These are phyloP conservation scores for Erinaceus europaeus DNA, from an alignment of 2,113 vertebrate species.

Conservation along the genomic window DNA sequence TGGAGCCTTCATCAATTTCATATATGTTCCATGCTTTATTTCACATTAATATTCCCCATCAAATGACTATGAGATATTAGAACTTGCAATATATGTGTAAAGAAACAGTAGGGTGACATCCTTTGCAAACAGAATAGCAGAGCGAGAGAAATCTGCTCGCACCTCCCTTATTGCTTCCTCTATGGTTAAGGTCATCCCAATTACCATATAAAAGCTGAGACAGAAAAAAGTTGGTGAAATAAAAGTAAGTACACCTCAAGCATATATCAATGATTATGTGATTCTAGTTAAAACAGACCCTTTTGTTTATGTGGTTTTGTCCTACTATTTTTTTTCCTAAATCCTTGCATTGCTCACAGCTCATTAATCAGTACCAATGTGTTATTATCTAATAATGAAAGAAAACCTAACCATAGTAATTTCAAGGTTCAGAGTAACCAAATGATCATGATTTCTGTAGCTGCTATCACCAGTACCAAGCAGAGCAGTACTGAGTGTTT, in stretches of 20 bases:
- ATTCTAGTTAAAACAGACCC: slow-evolving; percentile 11
- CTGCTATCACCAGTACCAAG: not conserved
- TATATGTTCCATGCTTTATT: not conserved
- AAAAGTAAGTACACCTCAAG: not conserved
- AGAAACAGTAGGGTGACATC: not conserved
- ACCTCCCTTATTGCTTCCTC: not conserved
- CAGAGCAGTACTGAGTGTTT: not conserved
- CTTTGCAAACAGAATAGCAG: not conserved
- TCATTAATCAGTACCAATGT: slow-evolving; percentile 47
- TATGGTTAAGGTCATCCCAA: not conserved
- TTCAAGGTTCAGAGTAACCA: slow-evolving; percentile 32
- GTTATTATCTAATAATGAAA: slow-evolving; percentile 50
- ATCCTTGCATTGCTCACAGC: not conserved
- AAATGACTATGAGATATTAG: not conserved
- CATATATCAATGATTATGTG: not conserved
- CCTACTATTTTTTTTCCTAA: slow-evolving; percentile 21
- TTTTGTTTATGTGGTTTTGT: not conserved
- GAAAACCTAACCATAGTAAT: slow-evolving; percentile 24
- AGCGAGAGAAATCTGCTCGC: not conserved
- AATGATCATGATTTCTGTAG: not conserved
- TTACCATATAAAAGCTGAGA: not conserved
- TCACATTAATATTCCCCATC: not conserved
- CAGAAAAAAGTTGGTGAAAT: not conserved
- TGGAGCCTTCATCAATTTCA: not conserved
- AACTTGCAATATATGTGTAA: not conserved